A percentile compares a stretch with the other conserved stretches of the same genome.
phyloP scores from a whole-genome alignment of 2,888 invertebrate genomes.

The Scaptomyza caliginosa region DNA sequence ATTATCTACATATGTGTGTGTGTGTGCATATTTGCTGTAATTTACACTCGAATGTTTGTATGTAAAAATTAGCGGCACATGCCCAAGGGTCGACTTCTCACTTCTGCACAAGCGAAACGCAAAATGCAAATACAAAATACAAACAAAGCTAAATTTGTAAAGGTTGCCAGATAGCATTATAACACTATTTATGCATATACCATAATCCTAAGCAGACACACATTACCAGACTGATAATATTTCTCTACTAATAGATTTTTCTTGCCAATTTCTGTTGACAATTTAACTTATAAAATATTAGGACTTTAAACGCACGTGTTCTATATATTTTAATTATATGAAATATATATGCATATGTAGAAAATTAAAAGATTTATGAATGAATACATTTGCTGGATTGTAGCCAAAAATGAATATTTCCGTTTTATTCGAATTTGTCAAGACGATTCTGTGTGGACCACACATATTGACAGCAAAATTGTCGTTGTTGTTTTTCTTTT shows the following conservation, averaged over 20 bases:
- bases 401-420: neutral
- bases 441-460: no score
- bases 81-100: slow-evolving; percentile 25
- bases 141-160: neutral
- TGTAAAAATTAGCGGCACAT: slow-evolving; percentile 21
- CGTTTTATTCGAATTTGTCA: slow-evolving; percentile 14
- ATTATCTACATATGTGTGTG: neutral
- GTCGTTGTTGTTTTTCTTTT: slow-evolving; percentile 42
- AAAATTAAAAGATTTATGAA: neutral
- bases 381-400: neutral
- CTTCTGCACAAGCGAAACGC: slow-evolving; percentile 17
- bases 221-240: neutral
- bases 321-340: no score
- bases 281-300: neutral
- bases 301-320: neutral
- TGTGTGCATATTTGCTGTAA: slow-evolving; percentile 10
- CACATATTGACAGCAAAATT: no score
- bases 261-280: neutral
- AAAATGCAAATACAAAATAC: slow-evolving; percentile 27
- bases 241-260: neutral
- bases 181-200: neutral
- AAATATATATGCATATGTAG: no score
- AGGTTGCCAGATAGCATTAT: neutral
- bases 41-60: slow-evolving; percentile 29
- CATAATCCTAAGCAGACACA: neutral